These are phyloP conservation scores for Coelopa pilipes DNA, from an alignment of 2,888 invertebrate species.

Conservation along the genomic window DNA sequence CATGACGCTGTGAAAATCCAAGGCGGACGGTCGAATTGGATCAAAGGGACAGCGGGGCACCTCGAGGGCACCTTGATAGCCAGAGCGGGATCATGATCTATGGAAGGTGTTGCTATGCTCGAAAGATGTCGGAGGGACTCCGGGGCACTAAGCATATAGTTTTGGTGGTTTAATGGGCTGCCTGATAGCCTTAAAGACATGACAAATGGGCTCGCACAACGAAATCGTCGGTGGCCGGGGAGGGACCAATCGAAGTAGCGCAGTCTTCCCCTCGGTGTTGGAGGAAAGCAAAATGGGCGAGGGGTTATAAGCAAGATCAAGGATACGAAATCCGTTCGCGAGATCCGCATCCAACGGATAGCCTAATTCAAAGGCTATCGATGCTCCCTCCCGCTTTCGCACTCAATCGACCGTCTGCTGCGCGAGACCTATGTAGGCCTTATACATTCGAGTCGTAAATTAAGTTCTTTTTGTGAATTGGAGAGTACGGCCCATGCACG, in stretches of 20 bases:
- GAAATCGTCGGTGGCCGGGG: background rate
- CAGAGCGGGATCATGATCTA: slow-evolving; percentile 32
- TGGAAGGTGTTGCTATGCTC: slow-evolving; percentile 10
- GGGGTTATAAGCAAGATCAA: no score
- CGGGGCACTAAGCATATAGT: background rate
- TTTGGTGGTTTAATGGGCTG: background rate
- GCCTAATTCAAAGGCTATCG: no score
- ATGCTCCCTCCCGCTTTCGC: no score
- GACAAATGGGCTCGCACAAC: background rate
- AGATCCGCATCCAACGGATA: no score
- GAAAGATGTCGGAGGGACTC: background rate
- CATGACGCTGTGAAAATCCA: background rate
- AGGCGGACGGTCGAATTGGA: slow-evolving; percentile 39
- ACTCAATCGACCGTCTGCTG: background rate
- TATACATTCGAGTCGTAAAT: slow-evolving; percentile 25
- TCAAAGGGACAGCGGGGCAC: slow-evolving; percentile 41
- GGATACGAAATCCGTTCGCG: no score
- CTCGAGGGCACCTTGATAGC: slow-evolving; percentile 12
- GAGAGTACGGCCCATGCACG: background rate
- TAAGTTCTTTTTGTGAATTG: slow-evolving; percentile 20
- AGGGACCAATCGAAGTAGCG: no score
- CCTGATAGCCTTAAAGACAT: background rate
- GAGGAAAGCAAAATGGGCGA: background rate
- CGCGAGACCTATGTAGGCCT: background rate
- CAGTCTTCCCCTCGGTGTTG: no score